Evolutionary conservation across 2,888 invertebrate species (phyloP).

Genomic region (Seladonia tumulorum): DNA sequence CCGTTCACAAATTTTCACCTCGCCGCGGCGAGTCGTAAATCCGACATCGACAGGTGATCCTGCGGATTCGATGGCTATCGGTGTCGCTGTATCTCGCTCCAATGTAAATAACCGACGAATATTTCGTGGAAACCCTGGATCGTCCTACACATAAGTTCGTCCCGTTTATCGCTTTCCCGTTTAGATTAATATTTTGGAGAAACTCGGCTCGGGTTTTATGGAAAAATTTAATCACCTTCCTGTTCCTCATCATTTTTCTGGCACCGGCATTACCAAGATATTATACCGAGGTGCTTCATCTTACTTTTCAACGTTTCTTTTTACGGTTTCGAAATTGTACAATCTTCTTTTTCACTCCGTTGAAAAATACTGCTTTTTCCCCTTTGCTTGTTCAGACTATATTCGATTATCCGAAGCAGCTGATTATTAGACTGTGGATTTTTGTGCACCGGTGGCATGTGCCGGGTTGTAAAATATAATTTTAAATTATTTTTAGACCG

Average conservation of each 20-base stretch:
- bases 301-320: neutral
- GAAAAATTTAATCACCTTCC: neutral
- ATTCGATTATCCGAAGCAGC: too few relatives aligned
- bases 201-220: neutral
- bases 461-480: too few relatives aligned
- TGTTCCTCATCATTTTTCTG: neutral
- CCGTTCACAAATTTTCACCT: conserved; percentile 32
- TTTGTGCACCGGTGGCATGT: too few relatives aligned
- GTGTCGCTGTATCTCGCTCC: neutral
- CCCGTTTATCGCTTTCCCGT: conserved; percentile 6
- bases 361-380: too few relatives aligned
- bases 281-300: neutral
- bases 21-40: conserved; percentile 22
- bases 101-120: neutral
- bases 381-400: too few relatives aligned
- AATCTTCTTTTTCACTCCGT: too few relatives aligned
- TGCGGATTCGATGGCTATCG: neutral
- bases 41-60: conserved; percentile 22
- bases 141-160: neutral
- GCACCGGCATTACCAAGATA: neutral
- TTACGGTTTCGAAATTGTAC: too few relatives aligned
- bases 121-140: neutral
- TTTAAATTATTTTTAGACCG: too few relatives aligned
- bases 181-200: neutral
- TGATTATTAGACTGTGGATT: too few relatives aligned